Evolutionary conservation across 2,888 invertebrate genomes (phyloP).

Genomic region (Trypoxylon attenuatum): DNA sequence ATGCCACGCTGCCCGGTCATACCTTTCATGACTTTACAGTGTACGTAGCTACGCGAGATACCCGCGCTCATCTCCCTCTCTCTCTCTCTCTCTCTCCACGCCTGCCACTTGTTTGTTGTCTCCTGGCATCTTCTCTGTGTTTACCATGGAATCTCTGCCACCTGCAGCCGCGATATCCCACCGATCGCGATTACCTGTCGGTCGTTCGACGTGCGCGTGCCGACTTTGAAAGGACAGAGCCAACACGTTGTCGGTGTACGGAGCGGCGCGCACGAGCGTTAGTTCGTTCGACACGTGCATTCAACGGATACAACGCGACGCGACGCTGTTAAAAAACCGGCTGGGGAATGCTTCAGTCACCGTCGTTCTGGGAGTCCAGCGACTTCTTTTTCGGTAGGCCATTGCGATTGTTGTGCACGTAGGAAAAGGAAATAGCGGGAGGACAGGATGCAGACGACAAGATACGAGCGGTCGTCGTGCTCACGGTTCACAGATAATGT

Average conservation of each 20-base stretch:
- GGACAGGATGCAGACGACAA: slow-evolving; percentile 65
- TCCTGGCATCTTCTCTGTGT: not conserved
- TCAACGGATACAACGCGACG: no score
- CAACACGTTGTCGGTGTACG: not conserved
- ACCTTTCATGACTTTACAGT: slow-evolving; percentile 17
- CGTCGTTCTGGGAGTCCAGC: slow-evolving; percentile 7
- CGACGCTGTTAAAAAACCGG: no score
- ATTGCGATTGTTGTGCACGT: slow-evolving; percentile 41
- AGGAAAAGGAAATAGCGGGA: slow-evolving; percentile 63
- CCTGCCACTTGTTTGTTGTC: not conserved
- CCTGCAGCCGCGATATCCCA: not conserved
- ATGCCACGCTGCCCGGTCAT: slow-evolving; percentile 17
- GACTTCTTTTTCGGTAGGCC: slow-evolving; percentile 33
- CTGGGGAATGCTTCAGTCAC: slow-evolving; percentile 6
- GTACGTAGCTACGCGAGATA: not conserved
- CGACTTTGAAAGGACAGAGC: not conserved
- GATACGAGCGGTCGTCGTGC: slow-evolving; percentile 54
- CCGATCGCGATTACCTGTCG: not conserved
- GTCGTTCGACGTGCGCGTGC: not conserved
- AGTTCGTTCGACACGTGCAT: not conserved
- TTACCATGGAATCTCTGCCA: not conserved
- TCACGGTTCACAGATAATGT: slow-evolving; percentile 56
- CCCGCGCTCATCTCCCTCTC: not conserved
- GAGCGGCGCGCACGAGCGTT: no score
- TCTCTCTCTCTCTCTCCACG: not conserved